Base-by-base conservation (phyloP, 2,888 invertebrate genomes). In the Pterostichus madidus region DNA sequence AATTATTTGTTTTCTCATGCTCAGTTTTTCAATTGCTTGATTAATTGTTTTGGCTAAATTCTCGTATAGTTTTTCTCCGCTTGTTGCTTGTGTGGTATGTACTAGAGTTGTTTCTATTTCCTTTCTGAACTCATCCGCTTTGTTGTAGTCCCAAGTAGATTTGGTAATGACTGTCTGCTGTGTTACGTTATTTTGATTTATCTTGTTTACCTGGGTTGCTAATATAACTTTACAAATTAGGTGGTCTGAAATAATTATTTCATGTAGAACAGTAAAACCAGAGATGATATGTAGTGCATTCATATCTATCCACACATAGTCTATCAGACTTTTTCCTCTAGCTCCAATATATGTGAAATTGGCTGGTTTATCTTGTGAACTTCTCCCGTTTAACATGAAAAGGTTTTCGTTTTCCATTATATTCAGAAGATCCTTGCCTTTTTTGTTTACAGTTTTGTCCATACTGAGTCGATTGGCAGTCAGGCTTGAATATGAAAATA, bases 321-420 rank as follows among this genome's bases (percentile, higher is more conserved):
- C 56, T 15, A 56, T 56, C 17, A 56, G 2, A 17, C 56, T 56
- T 56, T 56, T 56, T 17, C 56, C 56, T 17, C 17, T 2, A 1
- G 4, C 2, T 0, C 56, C 56, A 8, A 56, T 56, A 17, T 56
- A 17, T 17, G 56, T 56, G 17, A 56, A 56, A 17, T 56, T 56
- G 5, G 13, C 56, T 8, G 3, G 56, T 56, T 2, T 15, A 5
- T 56, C 56, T 15, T 56, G 56, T 17, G 17, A 56, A 56, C 56
- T 56, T 56, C 56, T 56, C 8, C 56, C 56, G 8, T 56, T 56
- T 56, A 56, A 17, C 56, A 56, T 17, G 17, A 15, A 56, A 4
- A 17, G 17, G 6, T 56, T 56, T 8, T 56, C 56, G 5, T 17
- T 56, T 8, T 56, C 56, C 56, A 56, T 56, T 17, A 17, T 8